Evolutionary conservation across 2,797 vertebrate species (phyloP), one percentile per base, ranked within the genome.

Genomic region (Pangasius krempfi): DNA sequence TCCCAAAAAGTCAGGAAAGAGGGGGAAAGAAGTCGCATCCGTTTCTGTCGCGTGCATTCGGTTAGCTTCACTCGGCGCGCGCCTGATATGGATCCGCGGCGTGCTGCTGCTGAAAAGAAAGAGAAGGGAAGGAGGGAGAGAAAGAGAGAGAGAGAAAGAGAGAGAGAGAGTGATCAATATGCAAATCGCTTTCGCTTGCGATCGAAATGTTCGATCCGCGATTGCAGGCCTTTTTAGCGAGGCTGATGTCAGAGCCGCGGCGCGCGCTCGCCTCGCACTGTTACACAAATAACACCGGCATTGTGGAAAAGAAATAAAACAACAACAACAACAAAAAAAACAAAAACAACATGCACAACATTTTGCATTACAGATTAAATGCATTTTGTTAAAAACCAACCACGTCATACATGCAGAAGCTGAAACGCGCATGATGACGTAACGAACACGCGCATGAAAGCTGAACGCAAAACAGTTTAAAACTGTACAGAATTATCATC

Each of bases 121-220:
- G 44, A 60, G 70, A 83, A 64, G 60, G 60, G 58, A 83, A 62
- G 85, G 72, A 86, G 72, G 54, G 84, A 72, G 50, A 73, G 84
- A 58, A 10, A 72, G 62, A 84, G n/a, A 68, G 66, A 68, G 64
- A 22, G 50, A 58, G 16, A 72, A 47, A 86, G 33, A 44, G 84
- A 56, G 83, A 33, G 84, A 73, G 85, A 62, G 85, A 62, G 85
- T 50, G 98, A 99, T 98, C 98, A 97, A 97, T 98, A 99, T 99
- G 98, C 98, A 99, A 98, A 99, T 99, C 97, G 97, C 75, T 97
- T 97, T 98, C 97, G 96, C 97, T 98, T 97, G 97, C 98, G 98
- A 99, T 99, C 98, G 98, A 99, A 99, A 97, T 97, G 97, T 98
- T 99, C 98, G 98, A 99, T 99, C 98, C 96, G 96, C 92, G 94